phyloP scores from a whole-genome alignment of 2,113 vertebrate genomes.

The Alectura lathami region DNA sequence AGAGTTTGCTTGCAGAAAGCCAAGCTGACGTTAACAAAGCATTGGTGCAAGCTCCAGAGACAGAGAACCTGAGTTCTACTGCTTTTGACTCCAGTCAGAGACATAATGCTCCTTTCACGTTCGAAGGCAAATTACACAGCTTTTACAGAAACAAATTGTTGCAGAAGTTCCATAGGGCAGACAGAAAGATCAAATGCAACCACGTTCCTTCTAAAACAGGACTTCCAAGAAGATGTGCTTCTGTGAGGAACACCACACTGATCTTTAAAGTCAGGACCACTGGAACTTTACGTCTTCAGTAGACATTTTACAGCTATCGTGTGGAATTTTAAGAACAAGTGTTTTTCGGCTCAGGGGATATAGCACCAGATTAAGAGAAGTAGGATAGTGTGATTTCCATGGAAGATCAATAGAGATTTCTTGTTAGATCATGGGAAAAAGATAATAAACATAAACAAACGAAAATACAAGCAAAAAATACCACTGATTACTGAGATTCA shows the following conservation, averaged over 20 bases:
- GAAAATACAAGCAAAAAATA: neutral
- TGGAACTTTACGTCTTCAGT: neutral
- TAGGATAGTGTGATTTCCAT: neutral
- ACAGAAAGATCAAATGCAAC: neutral
- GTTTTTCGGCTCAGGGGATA: neutral
- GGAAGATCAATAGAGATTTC: neutral
- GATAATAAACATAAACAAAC: accelerated
- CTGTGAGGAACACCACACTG: neutral
- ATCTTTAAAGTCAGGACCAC: neutral
- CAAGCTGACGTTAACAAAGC: neutral
- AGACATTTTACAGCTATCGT: neutral
- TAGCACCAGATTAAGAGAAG: neutral
- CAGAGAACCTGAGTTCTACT: neutral
- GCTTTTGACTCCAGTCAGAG: neutral
- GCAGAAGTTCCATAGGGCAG: neutral
- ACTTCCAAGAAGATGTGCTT: neutral
- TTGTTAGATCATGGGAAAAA: neutral
- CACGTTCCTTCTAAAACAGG: neutral
- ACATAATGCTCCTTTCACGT: neutral
- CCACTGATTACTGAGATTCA: neutral
- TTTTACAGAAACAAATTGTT: neutral
- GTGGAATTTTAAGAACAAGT: neutral
- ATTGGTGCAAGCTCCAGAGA: neutral
- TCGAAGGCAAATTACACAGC: neutral
- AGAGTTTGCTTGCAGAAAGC: neutral